Conservation (phyloP, 64 coral and sea anemone genomes). For the Dendronephthya gigantea region DNA sequence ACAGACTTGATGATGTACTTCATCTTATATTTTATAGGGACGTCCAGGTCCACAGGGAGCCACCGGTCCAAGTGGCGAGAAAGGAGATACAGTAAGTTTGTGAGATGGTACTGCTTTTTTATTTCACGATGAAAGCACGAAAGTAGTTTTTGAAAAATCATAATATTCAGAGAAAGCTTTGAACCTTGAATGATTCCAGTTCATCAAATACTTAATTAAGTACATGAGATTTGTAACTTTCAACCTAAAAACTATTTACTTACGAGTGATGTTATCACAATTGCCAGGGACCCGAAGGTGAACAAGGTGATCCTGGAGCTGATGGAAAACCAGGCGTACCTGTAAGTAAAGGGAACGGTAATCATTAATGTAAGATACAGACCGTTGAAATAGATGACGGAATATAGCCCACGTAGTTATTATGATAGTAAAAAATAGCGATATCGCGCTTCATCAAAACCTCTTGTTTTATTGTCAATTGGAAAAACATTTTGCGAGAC, state of each 20-base stretch:
- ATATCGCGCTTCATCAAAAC: no score
- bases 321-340: constrained; percentile 40
- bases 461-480: no score
- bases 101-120: not conserved
- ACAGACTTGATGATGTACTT: not conserved
- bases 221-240: no score
- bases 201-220: no score
- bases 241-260: not conserved
- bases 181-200: no score
- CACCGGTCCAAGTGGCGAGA: constrained; percentile 34
- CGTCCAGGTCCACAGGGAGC: constrained; percentile 29
- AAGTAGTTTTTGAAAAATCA: no score
- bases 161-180: no score
- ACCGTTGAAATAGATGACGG: not conserved
- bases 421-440: no score
- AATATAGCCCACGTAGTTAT: not conserved
- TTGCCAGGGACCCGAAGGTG: constrained; percentile 37
- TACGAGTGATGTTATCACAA: not conserved
- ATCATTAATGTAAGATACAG: not conserved
- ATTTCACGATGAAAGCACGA: no score
- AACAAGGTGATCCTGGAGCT: constrained; percentile 26
- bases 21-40: constrained; percentile 26
- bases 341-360: constrained; percentile 12
- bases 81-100: constrained; percentile 37
- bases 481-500: no score